Conservation (phyloP, 2,113 vertebrate species). For the Bubo scandiacus region DNA sequence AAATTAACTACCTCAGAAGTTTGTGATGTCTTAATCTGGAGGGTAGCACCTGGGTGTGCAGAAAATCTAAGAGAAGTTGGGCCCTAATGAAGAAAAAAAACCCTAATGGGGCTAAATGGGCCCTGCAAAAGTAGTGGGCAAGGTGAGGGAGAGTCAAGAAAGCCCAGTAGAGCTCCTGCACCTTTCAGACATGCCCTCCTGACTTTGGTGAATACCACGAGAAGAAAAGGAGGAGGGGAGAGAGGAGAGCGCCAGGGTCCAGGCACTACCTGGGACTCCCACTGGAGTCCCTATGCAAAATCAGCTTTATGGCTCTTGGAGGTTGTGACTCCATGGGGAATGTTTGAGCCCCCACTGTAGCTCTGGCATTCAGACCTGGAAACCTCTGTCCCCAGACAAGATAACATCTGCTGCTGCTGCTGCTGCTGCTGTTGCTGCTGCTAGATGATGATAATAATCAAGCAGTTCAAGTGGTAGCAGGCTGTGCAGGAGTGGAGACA, state of each 20-base stretch:
- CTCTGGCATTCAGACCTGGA: neutral
- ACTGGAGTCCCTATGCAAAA: neutral
- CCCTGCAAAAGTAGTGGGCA: neutral
- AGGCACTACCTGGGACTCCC: neutral
- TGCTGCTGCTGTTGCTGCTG: neutral
- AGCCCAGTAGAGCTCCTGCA: neutral
- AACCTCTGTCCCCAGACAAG: neutral
- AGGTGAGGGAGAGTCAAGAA: neutral
- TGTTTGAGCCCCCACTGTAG: neutral
- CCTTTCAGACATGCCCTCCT: neutral
- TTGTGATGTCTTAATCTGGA: neutral
- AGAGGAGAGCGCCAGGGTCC: neutral
- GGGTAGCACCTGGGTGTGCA: neutral
- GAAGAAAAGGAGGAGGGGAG: neutral
- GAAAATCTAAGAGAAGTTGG: neutral
- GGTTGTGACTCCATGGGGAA: neutral
- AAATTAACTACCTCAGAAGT: neutral
- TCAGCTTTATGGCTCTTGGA: neutral
- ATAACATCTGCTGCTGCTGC: neutral
- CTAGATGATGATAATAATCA: neutral
- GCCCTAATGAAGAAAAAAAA: neutral
- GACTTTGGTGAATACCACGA: neutral
- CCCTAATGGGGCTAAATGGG: neutral
- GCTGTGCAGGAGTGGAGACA: neutral
- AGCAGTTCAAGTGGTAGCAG: constrained; percentile 11